Conservation (phyloP, 2,113 vertebrate genomes). For the Oreotrochilus melanogaster region DNA sequence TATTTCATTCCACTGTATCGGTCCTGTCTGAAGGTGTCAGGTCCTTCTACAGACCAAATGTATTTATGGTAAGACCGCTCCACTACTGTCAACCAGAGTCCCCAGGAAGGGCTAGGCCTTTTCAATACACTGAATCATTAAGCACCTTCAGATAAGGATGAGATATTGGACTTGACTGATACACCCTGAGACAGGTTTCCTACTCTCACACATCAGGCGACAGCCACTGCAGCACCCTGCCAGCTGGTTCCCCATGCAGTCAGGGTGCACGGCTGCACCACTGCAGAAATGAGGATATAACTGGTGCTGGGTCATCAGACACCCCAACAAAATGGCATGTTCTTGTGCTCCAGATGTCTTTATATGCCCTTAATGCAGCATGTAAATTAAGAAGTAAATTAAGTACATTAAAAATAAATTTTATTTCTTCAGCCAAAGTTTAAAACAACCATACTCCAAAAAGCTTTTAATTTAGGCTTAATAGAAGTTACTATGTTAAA, state of each 20-base stretch:
- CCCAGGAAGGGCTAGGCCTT: accelerated
- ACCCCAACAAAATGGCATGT: neutral
- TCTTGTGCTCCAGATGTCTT: neutral
- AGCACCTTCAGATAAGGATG: neutral
- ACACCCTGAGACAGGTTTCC: neutral
- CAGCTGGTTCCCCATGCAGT: neutral
- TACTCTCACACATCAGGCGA: neutral
- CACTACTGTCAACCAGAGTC: neutral
- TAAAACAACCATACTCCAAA: constrained; percentile 8
- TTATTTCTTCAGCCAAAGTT: neutral
- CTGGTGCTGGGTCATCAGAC: neutral
- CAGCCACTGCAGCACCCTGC: neutral
- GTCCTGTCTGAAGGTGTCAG: neutral
- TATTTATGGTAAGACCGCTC: neutral
- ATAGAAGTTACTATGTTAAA: neutral
- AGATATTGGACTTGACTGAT: neutral
- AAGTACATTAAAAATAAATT: neutral
- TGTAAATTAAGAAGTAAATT: neutral
- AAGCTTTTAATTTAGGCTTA: constrained; percentile 14
- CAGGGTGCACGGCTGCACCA: neutral
- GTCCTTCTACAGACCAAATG: neutral
- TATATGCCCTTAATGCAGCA: neutral
- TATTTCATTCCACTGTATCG: accelerated
- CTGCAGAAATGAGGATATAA: neutral
- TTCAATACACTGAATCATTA: neutral